Percentiles rank a stretch among this genome's conserved stretches.
These are phyloP conservation scores for Lepeophtheirus salmonis DNA, from an alignment of 1,140 invertebrate species.

Conservation along the genomic window DNA sequence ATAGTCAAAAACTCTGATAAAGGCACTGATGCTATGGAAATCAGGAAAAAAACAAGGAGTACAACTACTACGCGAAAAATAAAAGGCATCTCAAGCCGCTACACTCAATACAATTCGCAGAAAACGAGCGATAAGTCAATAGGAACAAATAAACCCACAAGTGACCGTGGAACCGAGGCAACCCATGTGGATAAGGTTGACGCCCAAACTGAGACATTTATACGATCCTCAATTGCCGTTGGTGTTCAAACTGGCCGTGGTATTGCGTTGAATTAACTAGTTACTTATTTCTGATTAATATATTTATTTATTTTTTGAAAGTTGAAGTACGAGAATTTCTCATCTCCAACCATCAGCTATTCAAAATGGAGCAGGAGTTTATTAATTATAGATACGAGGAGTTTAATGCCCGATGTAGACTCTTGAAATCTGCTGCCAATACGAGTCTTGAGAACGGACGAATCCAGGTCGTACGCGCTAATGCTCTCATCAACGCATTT, in stretches of 20 bases:
- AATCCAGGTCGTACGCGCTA: neutral
- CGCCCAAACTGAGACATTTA: neutral
- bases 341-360: neutral
- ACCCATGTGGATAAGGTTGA: neutral
- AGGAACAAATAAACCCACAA: neutral
- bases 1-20: neutral
- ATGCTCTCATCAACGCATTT: neutral
- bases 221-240: neutral
- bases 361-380: neutral
- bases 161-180: neutral
- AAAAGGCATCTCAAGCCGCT: neutral
- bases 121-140: neutral
- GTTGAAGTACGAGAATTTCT: neutral
- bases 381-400: neutral
- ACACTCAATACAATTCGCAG: neutral
- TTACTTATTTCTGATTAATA: neutral
- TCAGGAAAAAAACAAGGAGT: neutral
- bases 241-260: neutral
- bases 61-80: neutral
- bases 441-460: neutral
- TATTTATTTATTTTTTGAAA: neutral
- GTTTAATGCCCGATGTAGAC: neutral
- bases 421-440: neutral
- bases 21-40: neutral
- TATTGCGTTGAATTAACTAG: neutral